These are phyloP conservation scores for Eunapius fragilis DNA, from an alignment of 37 sponge, comb jelly and placozoan species.

Conservation along the genomic window DNA sequence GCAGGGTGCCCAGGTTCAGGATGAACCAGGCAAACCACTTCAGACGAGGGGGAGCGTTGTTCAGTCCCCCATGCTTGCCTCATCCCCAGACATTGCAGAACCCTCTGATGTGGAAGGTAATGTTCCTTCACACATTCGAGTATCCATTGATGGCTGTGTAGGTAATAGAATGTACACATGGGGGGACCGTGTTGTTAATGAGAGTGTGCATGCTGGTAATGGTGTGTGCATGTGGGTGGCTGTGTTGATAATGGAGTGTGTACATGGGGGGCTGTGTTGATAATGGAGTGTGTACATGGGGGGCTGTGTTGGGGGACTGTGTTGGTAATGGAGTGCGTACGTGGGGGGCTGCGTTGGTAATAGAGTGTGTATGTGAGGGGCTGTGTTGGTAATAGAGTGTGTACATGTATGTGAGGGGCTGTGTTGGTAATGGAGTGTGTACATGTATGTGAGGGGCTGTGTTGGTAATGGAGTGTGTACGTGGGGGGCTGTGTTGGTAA, in stretches of 20 bases:
- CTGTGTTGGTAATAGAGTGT: no score
- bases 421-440: not conserved
- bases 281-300: no score
- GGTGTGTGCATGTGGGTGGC: not conserved
- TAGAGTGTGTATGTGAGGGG: no score
- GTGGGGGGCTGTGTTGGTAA: no score
- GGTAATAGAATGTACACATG: no score
- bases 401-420: not conserved
- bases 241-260: not conserved
- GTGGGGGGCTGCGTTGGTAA: no score
- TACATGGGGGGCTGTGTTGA: no score
- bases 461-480: no score
- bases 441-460: no score
- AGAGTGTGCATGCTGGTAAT: no score
- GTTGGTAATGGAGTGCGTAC: not conserved
- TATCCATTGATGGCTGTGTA: not conserved
- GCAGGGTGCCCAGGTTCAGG: not conserved
- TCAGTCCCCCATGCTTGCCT: not conserved
- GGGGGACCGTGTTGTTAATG: no score
- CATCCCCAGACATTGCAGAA: not conserved
- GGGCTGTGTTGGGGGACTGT: not conserved
- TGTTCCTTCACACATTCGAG: not conserved
- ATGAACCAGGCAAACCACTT: not conserved
- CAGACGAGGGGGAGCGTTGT: not conserved
- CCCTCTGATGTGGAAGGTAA: not conserved